Evolutionary conservation across 2,888 invertebrate genomes (phyloP).

Genomic region (Petrolisthes cinctipes): DNA sequence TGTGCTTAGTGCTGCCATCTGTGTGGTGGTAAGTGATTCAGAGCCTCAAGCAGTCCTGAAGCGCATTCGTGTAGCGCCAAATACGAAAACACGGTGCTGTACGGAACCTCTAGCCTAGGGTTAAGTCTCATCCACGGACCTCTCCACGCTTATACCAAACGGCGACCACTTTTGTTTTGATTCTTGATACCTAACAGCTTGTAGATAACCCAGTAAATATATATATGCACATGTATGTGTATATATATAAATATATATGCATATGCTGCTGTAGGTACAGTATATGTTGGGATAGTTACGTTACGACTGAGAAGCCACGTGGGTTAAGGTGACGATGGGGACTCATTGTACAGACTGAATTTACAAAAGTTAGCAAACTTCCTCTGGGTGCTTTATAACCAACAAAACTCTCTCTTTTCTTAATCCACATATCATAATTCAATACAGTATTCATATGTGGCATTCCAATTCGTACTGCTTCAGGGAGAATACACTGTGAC

Average conservation of each 20-base stretch:
- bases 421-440: too few relatives aligned
- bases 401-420: conserved; percentile 9
- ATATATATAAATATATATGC: not conserved
- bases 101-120: conserved; percentile 29
- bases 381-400: conserved; percentile 33
- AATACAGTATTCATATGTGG: not conserved
- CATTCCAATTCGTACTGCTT: not conserved
- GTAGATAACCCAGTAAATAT: conserved; percentile 51
- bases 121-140: conserved; percentile 22
- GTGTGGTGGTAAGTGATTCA: conserved; percentile 18
- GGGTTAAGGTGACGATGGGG: conserved; percentile 47
- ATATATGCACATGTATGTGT: not conserved
- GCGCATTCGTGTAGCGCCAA: conserved; percentile 14
- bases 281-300: conserved; percentile 41
- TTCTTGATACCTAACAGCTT: conserved; percentile 55
- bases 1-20: conserved; percentile 26
- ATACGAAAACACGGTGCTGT: conserved; percentile 26
- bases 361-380: conserved; percentile 48
- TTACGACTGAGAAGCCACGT: conserved; percentile 55
- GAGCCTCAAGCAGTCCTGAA: conserved; percentile 29
- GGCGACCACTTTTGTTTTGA: conserved; percentile 47
- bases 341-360: conserved; percentile 59
- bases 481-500: not conserved
- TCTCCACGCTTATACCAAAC: conserved; percentile 52
- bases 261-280: conserved; percentile 41